Conservation (phyloP, 92 coral and sea anemone species). For the Muricea muricata region DNA sequence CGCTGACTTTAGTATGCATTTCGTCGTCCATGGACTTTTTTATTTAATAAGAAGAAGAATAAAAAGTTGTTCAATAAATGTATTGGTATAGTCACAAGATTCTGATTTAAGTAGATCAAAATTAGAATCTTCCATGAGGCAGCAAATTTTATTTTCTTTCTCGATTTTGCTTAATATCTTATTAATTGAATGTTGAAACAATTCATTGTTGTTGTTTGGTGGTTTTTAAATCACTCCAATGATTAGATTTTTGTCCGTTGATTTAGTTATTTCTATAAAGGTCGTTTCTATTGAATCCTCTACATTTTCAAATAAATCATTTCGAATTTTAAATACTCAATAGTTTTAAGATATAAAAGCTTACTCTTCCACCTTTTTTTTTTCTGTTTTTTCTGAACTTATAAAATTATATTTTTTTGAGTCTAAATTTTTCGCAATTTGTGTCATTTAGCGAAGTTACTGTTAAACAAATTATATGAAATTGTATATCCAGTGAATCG, state of each 20-base stretch:
- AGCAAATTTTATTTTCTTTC: not conserved
- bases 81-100: no score
- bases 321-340: constrained; percentile 12
- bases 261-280: constrained; percentile 28
- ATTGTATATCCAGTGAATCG: constrained; percentile 24
- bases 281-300: constrained; percentile 28
- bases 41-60: no score
- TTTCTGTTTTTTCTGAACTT: constrained; percentile 6
- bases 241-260: not conserved
- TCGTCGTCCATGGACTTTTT: not conserved
- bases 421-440: constrained; percentile 10
- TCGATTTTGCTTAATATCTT: constrained; percentile 5
- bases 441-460: constrained; percentile 4
- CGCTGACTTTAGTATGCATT: not conserved
- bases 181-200: no score
- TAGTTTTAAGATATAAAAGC: not conserved
- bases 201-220: no score
- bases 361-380: not conserved
- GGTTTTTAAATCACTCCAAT: no score
- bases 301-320: not conserved
- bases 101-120: no score
- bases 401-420: constrained; percentile 13
- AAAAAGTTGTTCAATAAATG: no score
- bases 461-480: not conserved
- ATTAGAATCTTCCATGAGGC: no score